Evolutionary conservation across 1,140 invertebrate species (phyloP), one percentile per base, ranked within the genome.

Genomic region (Polypedilum vanderplanki): DNA sequence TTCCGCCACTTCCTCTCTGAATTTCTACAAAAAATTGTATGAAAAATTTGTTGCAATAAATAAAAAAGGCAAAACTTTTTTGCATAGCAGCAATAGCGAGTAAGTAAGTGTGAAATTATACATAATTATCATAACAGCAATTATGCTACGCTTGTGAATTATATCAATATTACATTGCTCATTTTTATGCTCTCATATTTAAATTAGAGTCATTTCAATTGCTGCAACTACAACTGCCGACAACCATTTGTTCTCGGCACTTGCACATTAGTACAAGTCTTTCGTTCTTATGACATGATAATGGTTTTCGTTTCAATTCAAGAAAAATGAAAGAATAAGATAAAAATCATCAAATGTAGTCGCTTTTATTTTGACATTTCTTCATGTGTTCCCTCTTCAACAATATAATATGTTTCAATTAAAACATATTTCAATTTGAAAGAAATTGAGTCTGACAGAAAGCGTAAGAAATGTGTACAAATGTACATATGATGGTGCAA

Each of bases 401-500:
- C 46, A 57, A 57, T 33, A 33, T 33, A 57, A 57, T 15, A n/a
- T n/a, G 46, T n/a, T 33, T 57, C 46, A 57, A 57, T 57, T n/a
- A n/a, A 57, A 57, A 46, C 12, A 57, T 57, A 57, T 57, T 57
- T 57, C n/a, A 4, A n/a, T 57, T 57, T 57, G 46, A 57, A 12
- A n/a, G 7, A 70, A 70, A 70, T 70, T 70, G 65, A 70, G 17
- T 20, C 18, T 70, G 65, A 70, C 65, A 70, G 17, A 22, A 70
- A 70, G 65, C 65, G 65, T 70, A 70, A 70, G 65, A 70, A 18
- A n/a, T 57, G 46, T 57, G n/a, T 57, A n/a, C n/a, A 57, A 57
- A 57, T 57, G 46, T 46, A 15, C 5, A 33, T 57, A 57, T 57
- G 46, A 57, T 57, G 46, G 46, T 57, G 46, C 46, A 57, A 57